phyloP scores from a whole-genome alignment of 2,113 vertebrate genomes.

The Hemibagrus wyckioides region DNA sequence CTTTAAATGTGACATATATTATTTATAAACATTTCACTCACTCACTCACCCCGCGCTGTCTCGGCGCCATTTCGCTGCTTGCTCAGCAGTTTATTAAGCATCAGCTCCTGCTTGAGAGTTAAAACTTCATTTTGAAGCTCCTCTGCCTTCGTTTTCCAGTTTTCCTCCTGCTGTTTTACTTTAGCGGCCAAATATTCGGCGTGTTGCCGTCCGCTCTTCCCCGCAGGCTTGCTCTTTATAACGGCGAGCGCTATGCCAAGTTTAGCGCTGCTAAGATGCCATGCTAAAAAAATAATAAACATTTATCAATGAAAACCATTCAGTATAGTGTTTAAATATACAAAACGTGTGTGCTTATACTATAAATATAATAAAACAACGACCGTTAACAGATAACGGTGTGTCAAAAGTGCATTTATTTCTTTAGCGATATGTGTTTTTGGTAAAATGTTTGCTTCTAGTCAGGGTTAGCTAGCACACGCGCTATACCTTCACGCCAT shows the following conservation, averaged over 20 bases:
- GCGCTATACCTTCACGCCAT: neutral
- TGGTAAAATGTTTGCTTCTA: neutral
- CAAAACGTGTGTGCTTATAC: neutral
- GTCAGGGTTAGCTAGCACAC: neutral
- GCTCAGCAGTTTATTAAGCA: slow-evolving; percentile 68
- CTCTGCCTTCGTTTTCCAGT: slow-evolving; percentile 71
- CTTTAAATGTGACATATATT: neutral
- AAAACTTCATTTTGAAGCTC: slow-evolving; percentile 82
- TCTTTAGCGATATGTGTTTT: neutral
- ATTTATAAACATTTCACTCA: neutral
- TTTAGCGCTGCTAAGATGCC: slow-evolving; percentile 71
- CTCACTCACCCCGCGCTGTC: slow-evolving; percentile 8
- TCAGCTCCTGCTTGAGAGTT: slow-evolving; percentile 77
- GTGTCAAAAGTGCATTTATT: neutral
- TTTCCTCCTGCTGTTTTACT: slow-evolving; percentile 62
- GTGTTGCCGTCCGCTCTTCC: slow-evolving; percentile 73
- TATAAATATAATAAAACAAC: neutral
- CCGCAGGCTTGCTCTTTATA: slow-evolving; percentile 78
- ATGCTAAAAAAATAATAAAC: slow-evolving; percentile 52
- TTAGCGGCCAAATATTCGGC: slow-evolving; percentile 69
- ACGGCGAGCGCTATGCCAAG: slow-evolving; percentile 83
- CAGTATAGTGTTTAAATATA: neutral
- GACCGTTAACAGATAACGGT: neutral
- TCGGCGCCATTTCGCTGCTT: slow-evolving; percentile 41
- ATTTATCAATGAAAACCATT: neutral